These are phyloP conservation scores for Andrena bicolor DNA, from an alignment of 2,888 invertebrate species.

Conservation along the genomic window DNA sequence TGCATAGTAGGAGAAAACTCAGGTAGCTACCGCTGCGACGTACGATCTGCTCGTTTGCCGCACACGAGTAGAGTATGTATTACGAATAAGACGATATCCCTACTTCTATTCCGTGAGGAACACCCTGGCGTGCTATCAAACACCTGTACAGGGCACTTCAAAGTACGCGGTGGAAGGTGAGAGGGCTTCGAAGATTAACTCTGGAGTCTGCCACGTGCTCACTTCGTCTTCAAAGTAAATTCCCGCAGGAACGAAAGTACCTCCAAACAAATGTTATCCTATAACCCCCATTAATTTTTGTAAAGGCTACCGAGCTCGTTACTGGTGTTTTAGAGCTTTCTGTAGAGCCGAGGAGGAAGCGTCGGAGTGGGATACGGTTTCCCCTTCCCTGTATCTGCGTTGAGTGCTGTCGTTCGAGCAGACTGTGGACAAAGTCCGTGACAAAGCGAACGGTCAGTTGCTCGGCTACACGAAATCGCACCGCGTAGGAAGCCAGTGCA, in stretches of 20 bases:
- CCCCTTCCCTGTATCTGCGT: background rate
- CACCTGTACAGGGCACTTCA: background rate
- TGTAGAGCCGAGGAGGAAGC: background rate
- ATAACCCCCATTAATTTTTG: background rate
- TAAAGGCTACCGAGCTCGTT: background rate
- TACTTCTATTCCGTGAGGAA: background rate
- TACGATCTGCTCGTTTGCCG: background rate
- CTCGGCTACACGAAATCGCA: slow-evolving; percentile 44
- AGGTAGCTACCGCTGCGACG: background rate
- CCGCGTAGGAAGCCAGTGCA: slow-evolving; percentile 50
- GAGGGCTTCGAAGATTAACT: too few species aligned
- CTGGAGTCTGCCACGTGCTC: too few species aligned
- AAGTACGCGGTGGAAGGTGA: background rate
- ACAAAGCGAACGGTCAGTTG: slow-evolving; percentile 41
- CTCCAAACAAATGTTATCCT: too few species aligned
- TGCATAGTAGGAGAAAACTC: background rate
- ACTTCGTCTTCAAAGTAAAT: too few species aligned
- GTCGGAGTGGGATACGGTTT: slow-evolving; percentile 9
- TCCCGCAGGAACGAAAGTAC: too few species aligned
- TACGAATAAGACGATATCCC: background rate
- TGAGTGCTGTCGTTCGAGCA: slow-evolving; percentile 1
- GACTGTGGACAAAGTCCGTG: slow-evolving; percentile 13
- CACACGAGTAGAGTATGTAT: background rate
- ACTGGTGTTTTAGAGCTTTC: background rate
- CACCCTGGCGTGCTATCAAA: background rate